A percentile compares a stretch with the other conserved stretches of the same genome.
Evolutionary conservation across 2,888 invertebrate genomes (phyloP).

Genomic region (Habroteleia sp.): DNA sequence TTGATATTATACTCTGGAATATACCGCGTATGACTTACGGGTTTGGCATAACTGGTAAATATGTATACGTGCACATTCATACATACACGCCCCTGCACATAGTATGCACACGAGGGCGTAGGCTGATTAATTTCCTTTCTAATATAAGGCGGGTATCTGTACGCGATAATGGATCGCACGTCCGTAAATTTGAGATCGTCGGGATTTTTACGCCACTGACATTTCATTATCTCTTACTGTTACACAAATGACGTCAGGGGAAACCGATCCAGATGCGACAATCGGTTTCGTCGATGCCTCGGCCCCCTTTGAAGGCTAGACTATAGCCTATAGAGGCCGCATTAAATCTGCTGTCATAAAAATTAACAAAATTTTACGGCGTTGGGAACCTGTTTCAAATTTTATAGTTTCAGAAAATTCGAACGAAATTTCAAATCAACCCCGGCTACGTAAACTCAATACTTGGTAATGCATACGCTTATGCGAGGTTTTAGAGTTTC

Average conservation of each 20-base stretch:
- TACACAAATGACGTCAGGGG: slow-evolving; percentile 30
- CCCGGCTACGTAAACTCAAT: slow-evolving; percentile 11
- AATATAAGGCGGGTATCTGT: slow-evolving; percentile 45
- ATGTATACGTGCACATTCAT: not conserved
- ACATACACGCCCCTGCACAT: slow-evolving; percentile 20
- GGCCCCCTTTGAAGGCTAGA: too few species aligned
- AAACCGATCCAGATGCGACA: slow-evolving; percentile 22
- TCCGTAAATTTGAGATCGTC: slow-evolving; percentile 33
- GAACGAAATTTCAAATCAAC: slow-evolving; percentile 8
- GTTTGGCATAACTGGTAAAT: slow-evolving; percentile 25
- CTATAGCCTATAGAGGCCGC: slow-evolving; percentile 2
- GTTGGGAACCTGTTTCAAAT: slow-evolving; percentile 3
- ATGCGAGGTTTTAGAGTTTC: slow-evolving; percentile 25
- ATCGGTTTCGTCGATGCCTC: not conserved
- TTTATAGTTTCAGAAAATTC: slow-evolving; percentile 30
- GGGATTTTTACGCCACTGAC: slow-evolving; percentile 37
- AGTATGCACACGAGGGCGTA: slow-evolving; percentile 36
- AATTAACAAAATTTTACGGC: slow-evolving; percentile 41
- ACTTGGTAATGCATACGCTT: slow-evolving; percentile 24
- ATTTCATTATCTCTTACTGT: slow-evolving; percentile 42
- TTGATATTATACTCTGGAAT: slow-evolving; percentile 43
- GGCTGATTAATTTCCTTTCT: slow-evolving; percentile 59
- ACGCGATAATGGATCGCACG: slow-evolving; percentile 48
- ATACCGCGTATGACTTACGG: slow-evolving; percentile 53
- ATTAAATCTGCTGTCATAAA: slow-evolving; percentile 15